phyloP scores from a whole-genome alignment of 2,113 vertebrate genomes.

The Bujurquina vittata region DNA sequence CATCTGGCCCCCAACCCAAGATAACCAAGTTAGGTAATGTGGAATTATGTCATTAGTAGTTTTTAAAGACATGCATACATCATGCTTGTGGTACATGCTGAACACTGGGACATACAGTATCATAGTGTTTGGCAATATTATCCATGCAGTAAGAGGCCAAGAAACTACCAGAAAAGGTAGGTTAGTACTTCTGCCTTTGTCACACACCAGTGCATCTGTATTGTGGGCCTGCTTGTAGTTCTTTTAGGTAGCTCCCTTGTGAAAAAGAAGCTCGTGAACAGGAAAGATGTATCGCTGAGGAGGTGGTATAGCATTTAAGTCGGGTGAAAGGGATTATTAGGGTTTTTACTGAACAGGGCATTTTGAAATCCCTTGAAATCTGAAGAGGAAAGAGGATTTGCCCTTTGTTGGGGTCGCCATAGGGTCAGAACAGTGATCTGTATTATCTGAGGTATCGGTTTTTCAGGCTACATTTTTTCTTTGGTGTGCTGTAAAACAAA shows the following conservation, averaged over 20 bases:
- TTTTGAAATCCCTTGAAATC: conserved; percentile 37
- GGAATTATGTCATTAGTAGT: background rate
- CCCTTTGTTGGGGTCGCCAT: background rate
- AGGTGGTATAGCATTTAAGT: background rate
- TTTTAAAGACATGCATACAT: conserved; percentile 47
- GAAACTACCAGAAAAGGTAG: background rate
- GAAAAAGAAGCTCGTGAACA: background rate
- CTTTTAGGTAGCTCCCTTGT: background rate
- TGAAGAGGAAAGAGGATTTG: conserved; percentile 5
- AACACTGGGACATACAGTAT: conserved; percentile 5
- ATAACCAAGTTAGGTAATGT: background rate
- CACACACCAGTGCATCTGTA: background rate
- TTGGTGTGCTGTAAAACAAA: conserved; percentile 34
- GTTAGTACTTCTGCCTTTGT: conserved; percentile 44
- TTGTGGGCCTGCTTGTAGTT: background rate
- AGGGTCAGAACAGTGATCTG: conserved; percentile 26
- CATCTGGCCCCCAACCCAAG: background rate
- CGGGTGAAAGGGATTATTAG: background rate
- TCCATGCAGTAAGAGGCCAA: conserved; percentile 71
- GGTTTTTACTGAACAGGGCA: background rate
- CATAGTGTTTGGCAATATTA: conserved; percentile 1
- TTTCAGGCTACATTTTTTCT: conserved; percentile 34
- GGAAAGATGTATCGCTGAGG: background rate
- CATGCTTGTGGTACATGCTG: conserved; percentile 70
- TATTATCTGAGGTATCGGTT: conserved; percentile 21